These are phyloP conservation scores for Heterotis niloticus DNA, from an alignment of 2,113 vertebrate genomes.

Conservation along the genomic window DNA sequence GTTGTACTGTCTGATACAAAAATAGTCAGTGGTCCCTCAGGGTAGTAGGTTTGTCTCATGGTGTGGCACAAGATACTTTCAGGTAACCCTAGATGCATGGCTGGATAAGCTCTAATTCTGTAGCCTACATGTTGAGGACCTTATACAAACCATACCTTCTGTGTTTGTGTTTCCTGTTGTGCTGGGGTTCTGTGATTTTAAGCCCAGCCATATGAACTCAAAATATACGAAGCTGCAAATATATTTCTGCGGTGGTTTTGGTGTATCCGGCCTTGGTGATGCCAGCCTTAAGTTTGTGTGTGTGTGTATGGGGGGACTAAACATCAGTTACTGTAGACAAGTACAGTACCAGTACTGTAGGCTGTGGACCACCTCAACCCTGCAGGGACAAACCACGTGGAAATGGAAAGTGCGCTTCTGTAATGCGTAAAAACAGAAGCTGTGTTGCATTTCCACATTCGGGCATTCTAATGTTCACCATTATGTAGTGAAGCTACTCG, in stretches of 20 bases:
- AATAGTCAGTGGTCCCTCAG: too few species aligned
- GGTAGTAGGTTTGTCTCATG: too few species aligned
- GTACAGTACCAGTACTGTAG: too few species aligned
- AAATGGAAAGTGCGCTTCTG: not conserved
- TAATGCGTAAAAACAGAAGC: not conserved
- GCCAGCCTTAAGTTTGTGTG: not conserved
- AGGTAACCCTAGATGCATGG: not conserved
- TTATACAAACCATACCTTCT: not conserved
- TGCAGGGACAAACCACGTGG: not conserved
- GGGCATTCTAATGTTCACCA: not conserved
- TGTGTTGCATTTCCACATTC: not conserved
- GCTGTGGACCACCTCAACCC: too few species aligned
- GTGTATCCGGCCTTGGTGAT: slow-evolving; percentile 4
- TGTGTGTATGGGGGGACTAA: not conserved
- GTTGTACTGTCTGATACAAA: not conserved
- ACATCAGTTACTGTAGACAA: not conserved
- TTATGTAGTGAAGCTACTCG: not conserved
- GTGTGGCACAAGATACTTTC: not conserved
- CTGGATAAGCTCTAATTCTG: slow-evolving; percentile 1
- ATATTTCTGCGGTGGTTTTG: not conserved
- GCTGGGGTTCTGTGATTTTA: not conserved
- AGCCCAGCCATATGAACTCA: not conserved
- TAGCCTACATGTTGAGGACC: not conserved
- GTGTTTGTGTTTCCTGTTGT: not conserved
- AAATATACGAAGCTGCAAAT: not conserved